A percentile compares a stretch with the other conserved stretches of the same genome.
Conservation (phyloP, 1,140 invertebrate species). For the Littorina saxatilis region DNA sequence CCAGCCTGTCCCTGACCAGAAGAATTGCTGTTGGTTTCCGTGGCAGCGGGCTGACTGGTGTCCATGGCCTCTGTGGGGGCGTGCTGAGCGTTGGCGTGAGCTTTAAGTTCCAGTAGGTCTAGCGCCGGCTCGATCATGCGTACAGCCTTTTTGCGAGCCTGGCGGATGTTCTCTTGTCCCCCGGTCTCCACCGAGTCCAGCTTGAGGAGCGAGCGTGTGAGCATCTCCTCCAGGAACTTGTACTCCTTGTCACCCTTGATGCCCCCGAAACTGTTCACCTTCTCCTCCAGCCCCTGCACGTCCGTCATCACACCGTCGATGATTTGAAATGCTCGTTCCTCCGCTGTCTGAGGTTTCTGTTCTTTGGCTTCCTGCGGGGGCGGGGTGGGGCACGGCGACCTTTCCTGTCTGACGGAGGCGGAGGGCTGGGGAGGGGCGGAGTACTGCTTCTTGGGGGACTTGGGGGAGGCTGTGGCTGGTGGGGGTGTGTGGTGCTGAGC, state of each 20-base stretch:
- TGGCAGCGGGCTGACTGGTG: neutral
- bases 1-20: neutral
- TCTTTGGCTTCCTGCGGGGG: neutral
- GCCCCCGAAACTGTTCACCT: conserved; percentile 87
- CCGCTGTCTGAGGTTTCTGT: conserved; percentile 71
- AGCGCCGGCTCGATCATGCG: conserved; percentile 91
- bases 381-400: neutral
- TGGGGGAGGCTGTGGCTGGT: neutral
- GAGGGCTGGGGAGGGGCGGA: neutral
- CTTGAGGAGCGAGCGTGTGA: conserved; percentile 93
- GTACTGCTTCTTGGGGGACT: neutral
- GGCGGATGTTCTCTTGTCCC: conserved; percentile 90
- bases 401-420: neutral
- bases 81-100: conserved; percentile 63
- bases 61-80: neutral
- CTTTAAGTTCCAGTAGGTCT: conserved; percentile 85
- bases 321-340: conserved; percentile 83
- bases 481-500: neutral
- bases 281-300: conserved; percentile 84
- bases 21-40: neutral
- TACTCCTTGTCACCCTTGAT: conserved; percentile 88
- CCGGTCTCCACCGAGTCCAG: conserved; percentile 94
- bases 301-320: conserved; percentile 89
- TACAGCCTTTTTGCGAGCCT: conserved; percentile 90
- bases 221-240: conserved; percentile 94